phyloP scores from a whole-genome alignment of 2,888 invertebrate genomes.

The Prosopocoilus inquinatus region DNA sequence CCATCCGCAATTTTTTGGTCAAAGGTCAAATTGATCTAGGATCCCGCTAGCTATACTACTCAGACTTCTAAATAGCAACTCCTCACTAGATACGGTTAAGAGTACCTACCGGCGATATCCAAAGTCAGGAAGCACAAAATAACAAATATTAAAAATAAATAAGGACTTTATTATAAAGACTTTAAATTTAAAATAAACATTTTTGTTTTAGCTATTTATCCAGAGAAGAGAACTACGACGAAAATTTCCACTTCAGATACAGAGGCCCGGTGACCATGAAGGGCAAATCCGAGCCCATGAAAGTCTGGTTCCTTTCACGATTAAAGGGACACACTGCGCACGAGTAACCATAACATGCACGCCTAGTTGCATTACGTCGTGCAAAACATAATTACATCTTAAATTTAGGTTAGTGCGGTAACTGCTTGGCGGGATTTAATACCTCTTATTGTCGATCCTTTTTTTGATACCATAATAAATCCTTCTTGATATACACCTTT shows the following conservation, averaged over 20 bases:
- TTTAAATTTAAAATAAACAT: neutral
- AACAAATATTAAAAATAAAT: too few relatives aligned
- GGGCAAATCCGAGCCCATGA: slow-evolving; percentile 91
- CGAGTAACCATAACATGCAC: slow-evolving; percentile 9
- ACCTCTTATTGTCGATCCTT: too few relatives aligned
- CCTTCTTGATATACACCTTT: too few relatives aligned
- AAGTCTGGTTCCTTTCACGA: slow-evolving; percentile 79
- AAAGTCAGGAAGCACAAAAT: too few relatives aligned
- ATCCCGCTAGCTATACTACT: too few relatives aligned
- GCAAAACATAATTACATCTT: slow-evolving; percentile 9
- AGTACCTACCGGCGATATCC: too few relatives aligned
- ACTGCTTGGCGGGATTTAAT: slow-evolving; percentile 8
- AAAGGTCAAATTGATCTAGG: too few relatives aligned
- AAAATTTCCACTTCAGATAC: slow-evolving; percentile 79
- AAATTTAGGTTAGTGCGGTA: slow-evolving; percentile 27
- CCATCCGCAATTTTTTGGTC: too few relatives aligned
- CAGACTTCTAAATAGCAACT: too few relatives aligned
- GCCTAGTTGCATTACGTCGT: slow-evolving; percentile 6
- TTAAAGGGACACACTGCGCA: slow-evolving; percentile 5
- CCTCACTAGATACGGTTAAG: too few relatives aligned
- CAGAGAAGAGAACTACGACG: slow-evolving; percentile 78
- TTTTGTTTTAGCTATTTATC: slow-evolving; percentile 69
- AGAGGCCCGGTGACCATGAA: slow-evolving; percentile 91
- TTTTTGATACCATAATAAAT: too few relatives aligned
- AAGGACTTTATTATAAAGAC: too few relatives aligned